Evolutionary conservation across 2,797 vertebrate species (phyloP), one percentile per base, ranked within the genome.

Genomic region (Eutrigla gurnardus): DNA sequence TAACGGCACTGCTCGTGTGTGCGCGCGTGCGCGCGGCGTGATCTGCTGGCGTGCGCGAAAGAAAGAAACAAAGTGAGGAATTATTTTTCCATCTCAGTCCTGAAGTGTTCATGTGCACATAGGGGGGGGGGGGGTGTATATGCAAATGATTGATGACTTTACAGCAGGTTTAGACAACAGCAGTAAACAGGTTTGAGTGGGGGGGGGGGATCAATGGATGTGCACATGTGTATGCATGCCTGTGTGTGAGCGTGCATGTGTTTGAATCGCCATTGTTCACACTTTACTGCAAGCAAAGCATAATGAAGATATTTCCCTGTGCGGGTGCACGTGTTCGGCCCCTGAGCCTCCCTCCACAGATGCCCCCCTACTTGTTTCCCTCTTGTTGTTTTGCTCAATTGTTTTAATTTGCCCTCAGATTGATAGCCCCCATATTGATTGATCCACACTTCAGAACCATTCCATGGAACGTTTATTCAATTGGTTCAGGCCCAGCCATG

Each of bases 401-500:
- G 92, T 94, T 94, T 94, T 93, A 92, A 93, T 94, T 93, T 93
- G 90, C 84, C 85, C 86, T 86, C 90, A 92, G 92, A 95, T 94
- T 91, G 94, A 95, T 93, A 92, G 93, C 88, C 82, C 86, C 80
- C 73, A 78, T 90, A 95, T 94, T 93, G 94, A 95, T 93, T 93
- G 91, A 93, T 92, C 88, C 80, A 78, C 90, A 91, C 91, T 95
- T 94, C 92, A 94, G 92, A 94, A 93, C 88, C 91, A 91, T 95
- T 95, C 93, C 93, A 92, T 91, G 91, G 91, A 94, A 94, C 92
- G 90, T 94, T 95, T 94, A 93, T 95, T 95, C 93, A 94, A 93
- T 94, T 91, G 89, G 91, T 92, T 89, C 86, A 78, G 89, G 88
- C 85, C 87, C 81, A 78, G 85, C 86, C 91, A 87, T 83, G 92